These are phyloP conservation scores for Polymixis lichenea DNA, from an alignment of 2,888 invertebrate species.

Conservation along the genomic window DNA sequence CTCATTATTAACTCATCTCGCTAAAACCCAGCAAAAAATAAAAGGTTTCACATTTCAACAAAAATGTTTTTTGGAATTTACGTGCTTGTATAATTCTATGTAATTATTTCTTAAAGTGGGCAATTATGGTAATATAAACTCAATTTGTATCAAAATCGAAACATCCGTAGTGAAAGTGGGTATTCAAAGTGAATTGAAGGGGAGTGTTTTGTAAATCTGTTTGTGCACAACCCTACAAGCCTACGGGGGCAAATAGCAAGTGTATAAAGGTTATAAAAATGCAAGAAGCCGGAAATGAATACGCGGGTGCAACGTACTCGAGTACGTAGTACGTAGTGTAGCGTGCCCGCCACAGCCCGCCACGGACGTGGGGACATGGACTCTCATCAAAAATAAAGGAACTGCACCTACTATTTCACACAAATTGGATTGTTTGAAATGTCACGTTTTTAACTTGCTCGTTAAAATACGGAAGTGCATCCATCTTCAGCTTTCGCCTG, in stretches of 20 bases:
- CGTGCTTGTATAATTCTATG: conserved; percentile 50
- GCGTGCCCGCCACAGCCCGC: conserved; percentile 25
- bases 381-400: conserved; percentile 65
- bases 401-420: conserved; percentile 57
- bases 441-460: conserved; percentile 48
- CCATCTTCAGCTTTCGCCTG: conserved; percentile 25
- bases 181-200: conserved; percentile 56
- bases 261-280: conserved; percentile 84
- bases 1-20: conserved; percentile 54
- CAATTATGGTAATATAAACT: conserved; percentile 51
- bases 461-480: conserved; percentile 42
- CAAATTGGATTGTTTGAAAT: conserved; percentile 64
- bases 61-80: conserved; percentile 47
- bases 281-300: conserved; percentile 87
- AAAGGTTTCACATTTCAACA: conserved; percentile 50
- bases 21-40: conserved; percentile 44
- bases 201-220: conserved; percentile 48
- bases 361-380: conserved; percentile 56
- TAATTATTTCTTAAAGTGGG: conserved; percentile 51
- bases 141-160: conserved; percentile 58
- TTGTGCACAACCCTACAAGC: conserved; percentile 73
- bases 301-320: conserved; percentile 74
- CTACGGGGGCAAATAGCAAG: conserved; percentile 76
- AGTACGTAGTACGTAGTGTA: conserved; percentile 47
- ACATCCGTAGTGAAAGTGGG: conserved; percentile 45